Base-by-base conservation (phyloP, 1,140 invertebrate species). In the Drosophila suzukii region DNA sequence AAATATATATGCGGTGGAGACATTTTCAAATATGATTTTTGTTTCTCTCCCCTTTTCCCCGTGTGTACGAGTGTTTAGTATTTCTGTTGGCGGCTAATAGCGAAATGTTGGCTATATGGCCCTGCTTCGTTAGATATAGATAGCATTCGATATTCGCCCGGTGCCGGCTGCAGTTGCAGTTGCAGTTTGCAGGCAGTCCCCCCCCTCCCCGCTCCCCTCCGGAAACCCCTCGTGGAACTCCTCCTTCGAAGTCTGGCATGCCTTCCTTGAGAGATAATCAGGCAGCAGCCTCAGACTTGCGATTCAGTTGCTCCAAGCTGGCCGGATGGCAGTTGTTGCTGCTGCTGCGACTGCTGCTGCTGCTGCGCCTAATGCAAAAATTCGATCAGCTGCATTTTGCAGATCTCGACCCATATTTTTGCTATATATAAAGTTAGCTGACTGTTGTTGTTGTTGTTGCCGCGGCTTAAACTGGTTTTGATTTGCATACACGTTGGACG, bases 311-410 rank as follows among this genome's bases (percentile, higher is more conserved):
- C 20, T 57, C 12, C 39, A 34, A 55, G 74, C 70, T 81, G 78
- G 82, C 82, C 83, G 82, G 82, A 81, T 82, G 83, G 83, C 78
- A 81, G 79, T 75, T 72, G 72, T 71, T 67, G 68, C 38, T 61
- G 67, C 56, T 78, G 75, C 67, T 6, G 75, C 68, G 50, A 72
- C 57, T 50, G 70, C 57, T 61, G 80, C 39, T 54, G 83, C 76
- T 70, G 84, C 85, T 91, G 90, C 85, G 89, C 90, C 82, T 88
- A 91, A 91, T 91, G 90, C 90, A 91, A 91, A 91, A 91, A 91
- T 91, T 91, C 90, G 90, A 91, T 91, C 90, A 90, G 83, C 85
- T 90, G 86, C 86, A 90, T 90, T 90, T 88, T 80, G 73, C 80
- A 91, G 78, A 90, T 91, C 82, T 85, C 90, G 90, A 91, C 90